Conservation (phyloP, 2,113 vertebrate species). For the Corvus moneduloides region DNA sequence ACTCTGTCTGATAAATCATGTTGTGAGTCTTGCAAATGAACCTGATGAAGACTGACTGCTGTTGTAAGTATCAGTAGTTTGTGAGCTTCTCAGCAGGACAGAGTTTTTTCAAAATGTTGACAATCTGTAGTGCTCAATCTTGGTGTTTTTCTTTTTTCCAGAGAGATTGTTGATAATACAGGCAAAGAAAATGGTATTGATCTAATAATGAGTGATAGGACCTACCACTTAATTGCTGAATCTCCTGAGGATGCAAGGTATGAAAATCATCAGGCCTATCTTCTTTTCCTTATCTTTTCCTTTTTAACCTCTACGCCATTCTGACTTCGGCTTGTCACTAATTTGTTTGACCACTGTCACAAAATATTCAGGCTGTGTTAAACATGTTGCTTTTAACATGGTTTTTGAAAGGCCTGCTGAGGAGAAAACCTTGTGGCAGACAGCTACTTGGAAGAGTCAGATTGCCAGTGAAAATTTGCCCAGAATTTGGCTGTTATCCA, state of each 20-base stretch:
- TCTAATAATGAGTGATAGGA: conserved; percentile 87
- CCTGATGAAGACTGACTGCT: not conserved
- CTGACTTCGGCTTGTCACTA: not conserved
- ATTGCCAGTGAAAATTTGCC: not conserved
- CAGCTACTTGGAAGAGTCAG: not conserved
- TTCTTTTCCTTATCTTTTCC: too few species aligned
- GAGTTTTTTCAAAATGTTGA: not conserved
- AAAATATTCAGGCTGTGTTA: not conserved
- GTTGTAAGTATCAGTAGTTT: not conserved
- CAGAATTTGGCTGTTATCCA: not conserved
- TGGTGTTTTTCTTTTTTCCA: conserved; percentile 50
- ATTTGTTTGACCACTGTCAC: not conserved
- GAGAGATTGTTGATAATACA: conserved; percentile 92
- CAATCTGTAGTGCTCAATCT: not conserved
- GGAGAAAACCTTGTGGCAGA: not conserved
- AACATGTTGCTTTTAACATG: not conserved
- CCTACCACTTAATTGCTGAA: conserved; percentile 94
- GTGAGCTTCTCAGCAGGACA: not conserved
- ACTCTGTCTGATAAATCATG: not conserved
- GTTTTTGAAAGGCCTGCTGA: not conserved
- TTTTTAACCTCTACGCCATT: not conserved
- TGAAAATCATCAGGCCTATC: not conserved
- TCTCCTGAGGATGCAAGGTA: conserved; percentile 95
- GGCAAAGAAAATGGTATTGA: conserved; percentile 95
- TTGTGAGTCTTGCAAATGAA: not conserved